Evolutionary conservation across 2,797 vertebrate genomes (phyloP).

Genomic region (Platalea minor): DNA sequence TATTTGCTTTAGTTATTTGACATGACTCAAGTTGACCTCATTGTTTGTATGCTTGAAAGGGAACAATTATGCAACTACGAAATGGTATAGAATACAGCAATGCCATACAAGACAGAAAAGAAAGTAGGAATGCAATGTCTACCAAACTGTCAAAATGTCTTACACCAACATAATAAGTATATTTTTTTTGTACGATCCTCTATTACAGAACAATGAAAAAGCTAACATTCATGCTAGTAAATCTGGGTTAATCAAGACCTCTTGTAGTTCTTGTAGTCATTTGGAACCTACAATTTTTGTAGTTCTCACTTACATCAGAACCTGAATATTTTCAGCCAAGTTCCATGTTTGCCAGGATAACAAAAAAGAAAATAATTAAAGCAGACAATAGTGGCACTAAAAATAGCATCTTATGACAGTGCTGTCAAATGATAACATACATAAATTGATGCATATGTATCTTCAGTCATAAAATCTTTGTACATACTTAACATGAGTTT

Average conservation of each 20-base stretch:
- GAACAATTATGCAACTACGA: constrained; percentile 62
- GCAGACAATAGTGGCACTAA: constrained; percentile 33
- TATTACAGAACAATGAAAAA: neutral
- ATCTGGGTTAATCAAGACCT: constrained; percentile 44
- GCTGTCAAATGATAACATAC: neutral
- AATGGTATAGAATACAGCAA: constrained; percentile 34
- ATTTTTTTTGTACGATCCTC: neutral
- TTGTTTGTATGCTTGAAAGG: constrained; percentile 50
- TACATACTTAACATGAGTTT: neutral
- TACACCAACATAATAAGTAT: neutral
- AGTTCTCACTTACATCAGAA: constrained; percentile 65
- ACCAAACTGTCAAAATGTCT: neutral
- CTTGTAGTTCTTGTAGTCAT: constrained; percentile 30
- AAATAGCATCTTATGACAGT: constrained; percentile 6
- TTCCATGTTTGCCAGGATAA: constrained; percentile 46
- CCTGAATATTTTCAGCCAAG: constrained; percentile 59
- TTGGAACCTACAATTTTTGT: constrained; percentile 57
- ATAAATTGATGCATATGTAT: neutral
- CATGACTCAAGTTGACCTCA: constrained; percentile 61
- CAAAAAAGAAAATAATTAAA: constrained; percentile 43
- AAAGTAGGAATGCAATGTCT: neutral
- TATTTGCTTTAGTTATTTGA: constrained; percentile 50
- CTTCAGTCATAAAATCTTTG: neutral
- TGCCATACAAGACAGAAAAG: neutral
- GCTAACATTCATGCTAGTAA: constrained; percentile 10